phyloP scores from a whole-genome alignment of 2,888 invertebrate genomes.

The Stenurella melanura region DNA sequence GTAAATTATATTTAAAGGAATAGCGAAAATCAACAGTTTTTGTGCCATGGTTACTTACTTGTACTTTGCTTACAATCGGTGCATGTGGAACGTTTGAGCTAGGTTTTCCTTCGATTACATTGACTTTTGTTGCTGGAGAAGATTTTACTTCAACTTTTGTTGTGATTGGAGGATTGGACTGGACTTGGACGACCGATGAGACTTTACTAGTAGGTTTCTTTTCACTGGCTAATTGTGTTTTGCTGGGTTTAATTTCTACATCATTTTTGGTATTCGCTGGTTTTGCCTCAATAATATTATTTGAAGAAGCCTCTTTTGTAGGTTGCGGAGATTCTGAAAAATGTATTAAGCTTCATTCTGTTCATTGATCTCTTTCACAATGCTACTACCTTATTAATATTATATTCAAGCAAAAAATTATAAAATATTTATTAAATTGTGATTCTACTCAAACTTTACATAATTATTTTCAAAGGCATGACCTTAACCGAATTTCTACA shows the following conservation, averaged over 20 bases:
- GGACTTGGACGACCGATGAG: constrained; percentile 66
- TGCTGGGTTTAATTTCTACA: constrained; percentile 72
- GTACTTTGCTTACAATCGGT: constrained; percentile 57
- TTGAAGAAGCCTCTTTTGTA: constrained; percentile 61
- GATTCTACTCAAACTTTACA: no score
- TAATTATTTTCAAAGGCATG: no score
- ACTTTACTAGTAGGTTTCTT: constrained; percentile 73
- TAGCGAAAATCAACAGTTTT: background rate
- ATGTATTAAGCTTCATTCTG: constrained; percentile 16
- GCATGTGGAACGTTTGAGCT: constrained; percentile 71
- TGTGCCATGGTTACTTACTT: constrained; percentile 44
- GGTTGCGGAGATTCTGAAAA: constrained; percentile 54
- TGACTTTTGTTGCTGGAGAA: constrained; percentile 72
- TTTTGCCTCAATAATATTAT: constrained; percentile 69
- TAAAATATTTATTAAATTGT: no score
- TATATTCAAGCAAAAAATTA: no score
- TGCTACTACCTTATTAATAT: no score
- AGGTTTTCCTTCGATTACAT: constrained; percentile 64
- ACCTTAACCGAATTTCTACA: no score
- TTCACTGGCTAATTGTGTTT: constrained; percentile 68
- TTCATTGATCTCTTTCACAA: no score
- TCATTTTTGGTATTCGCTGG: constrained; percentile 48
- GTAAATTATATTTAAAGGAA: background rate
- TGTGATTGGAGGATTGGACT: constrained; percentile 64
- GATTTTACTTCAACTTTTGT: constrained; percentile 77